These are phyloP conservation scores for Parazoanthus swiftii DNA, from an alignment of 92 coral and sea anemone genomes.

Conservation along the genomic window DNA sequence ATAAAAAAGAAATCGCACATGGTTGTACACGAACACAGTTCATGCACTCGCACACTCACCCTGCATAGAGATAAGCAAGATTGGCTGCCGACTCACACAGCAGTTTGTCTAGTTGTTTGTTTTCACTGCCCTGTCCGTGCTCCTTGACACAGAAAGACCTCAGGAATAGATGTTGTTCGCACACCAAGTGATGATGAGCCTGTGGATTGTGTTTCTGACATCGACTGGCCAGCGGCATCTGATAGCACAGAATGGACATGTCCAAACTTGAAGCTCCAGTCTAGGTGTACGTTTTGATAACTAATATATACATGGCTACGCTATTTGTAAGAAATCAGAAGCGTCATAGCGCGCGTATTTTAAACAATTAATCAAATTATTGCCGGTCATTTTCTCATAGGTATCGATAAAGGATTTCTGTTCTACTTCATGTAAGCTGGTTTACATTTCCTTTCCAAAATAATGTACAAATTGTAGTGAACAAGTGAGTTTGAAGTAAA, in stretches of 20 bases:
- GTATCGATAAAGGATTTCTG: too few relatives aligned
- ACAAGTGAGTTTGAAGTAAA: too few relatives aligned
- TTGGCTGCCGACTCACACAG: conserved; percentile 79
- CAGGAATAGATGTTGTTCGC: conserved; percentile 91
- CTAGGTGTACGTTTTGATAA: background rate
- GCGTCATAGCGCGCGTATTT: too few relatives aligned
- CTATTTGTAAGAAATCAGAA: background rate
- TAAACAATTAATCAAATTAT: too few relatives aligned
- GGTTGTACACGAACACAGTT: background rate
- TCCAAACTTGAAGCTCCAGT: background rate
- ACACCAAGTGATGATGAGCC: conserved; percentile 84
- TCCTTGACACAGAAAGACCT: conserved; percentile 71
- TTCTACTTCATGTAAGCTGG: too few relatives aligned
- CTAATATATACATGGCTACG: background rate
- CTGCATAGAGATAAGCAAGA: conserved; percentile 79
- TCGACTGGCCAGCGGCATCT: conserved; percentile 89
- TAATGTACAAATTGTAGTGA: too few relatives aligned
- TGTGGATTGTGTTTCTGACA: conserved; percentile 86
- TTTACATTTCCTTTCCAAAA: too few relatives aligned
- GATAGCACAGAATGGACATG: background rate
- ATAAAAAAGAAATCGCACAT: background rate
- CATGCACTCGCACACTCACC: conserved; percentile 45
- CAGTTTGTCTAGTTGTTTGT: conserved; percentile 58
- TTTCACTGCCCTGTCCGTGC: conserved; percentile 42
- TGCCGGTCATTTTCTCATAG: too few relatives aligned